A percentile compares a stretch with the other conserved stretches of the same genome.
These are phyloP conservation scores for Hipposideros larvatus DNA, from an alignment of 2,797 vertebrate genomes.

Conservation along the genomic window DNA sequence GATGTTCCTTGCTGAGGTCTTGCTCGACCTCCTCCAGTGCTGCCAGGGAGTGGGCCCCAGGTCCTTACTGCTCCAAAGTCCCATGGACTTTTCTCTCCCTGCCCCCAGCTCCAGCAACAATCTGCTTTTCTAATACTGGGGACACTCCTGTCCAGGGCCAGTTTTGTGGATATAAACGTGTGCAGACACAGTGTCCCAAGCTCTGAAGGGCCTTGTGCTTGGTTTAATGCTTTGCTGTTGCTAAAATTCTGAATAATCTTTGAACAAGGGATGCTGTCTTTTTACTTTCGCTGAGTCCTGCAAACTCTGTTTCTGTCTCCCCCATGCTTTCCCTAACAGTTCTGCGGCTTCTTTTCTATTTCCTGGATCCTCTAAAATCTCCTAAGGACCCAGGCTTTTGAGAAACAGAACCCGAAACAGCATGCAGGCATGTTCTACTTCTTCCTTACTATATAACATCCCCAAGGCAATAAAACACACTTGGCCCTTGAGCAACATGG, in stretches of 20 bases:
- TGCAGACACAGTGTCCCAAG: not conserved
- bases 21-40: not conserved
- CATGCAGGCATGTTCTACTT: not conserved
- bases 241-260: conserved; percentile 12
- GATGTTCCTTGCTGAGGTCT: not conserved
- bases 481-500: not conserved
- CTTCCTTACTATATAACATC: not conserved
- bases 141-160: not conserved
- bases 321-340: not conserved
- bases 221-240: not conserved
- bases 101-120: not conserved
- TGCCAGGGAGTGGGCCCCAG: not conserved
- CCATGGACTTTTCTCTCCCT: not conserved
- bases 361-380: not conserved
- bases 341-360: not conserved
- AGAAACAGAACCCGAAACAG: not conserved
- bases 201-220: not conserved
- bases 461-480: not conserved
- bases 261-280: not conserved
- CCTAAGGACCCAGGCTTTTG: not conserved
- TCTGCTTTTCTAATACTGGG: not conserved
- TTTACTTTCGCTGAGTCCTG: not conserved
- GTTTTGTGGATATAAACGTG: not conserved
- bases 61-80: not conserved
- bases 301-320: not conserved